Evolutionary conservation across 2,797 vertebrate genomes (phyloP).

Genomic region (Dicrostonyx torquatus): DNA sequence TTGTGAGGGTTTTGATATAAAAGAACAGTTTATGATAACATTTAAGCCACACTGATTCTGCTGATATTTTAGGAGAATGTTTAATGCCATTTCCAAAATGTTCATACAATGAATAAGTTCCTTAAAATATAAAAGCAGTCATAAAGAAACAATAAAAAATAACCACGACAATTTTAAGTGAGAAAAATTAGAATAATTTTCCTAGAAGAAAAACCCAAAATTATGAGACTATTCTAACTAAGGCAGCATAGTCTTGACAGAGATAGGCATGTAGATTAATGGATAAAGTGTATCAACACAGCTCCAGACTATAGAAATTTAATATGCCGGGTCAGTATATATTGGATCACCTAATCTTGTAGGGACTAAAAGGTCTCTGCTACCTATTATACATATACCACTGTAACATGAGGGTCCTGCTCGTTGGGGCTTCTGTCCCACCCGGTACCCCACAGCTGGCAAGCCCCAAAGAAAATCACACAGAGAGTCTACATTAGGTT

Average conservation of each 20-base stretch:
- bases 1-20: neutral
- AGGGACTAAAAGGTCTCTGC: neutral
- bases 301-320: neutral
- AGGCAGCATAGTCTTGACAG: neutral
- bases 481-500: no score
- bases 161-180: neutral
- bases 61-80: neutral
- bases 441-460: no score
- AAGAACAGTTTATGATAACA: neutral
- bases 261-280: neutral
- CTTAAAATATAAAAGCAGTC: neutral
- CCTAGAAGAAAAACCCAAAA: neutral
- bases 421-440: no score
- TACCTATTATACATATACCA: neutral
- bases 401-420: no score
- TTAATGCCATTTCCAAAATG: neutral
- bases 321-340: neutral
- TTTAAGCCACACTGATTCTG: neutral
- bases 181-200: neutral
- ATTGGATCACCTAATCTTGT: neutral
- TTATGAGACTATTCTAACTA: neutral
- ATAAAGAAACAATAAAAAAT: neutral
- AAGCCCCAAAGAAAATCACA: no score
- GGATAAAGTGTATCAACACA: neutral
- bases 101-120: neutral